phyloP scores from a whole-genome alignment of 64 coral and sea anemone species.

The Stichodactyla mertensii region DNA sequence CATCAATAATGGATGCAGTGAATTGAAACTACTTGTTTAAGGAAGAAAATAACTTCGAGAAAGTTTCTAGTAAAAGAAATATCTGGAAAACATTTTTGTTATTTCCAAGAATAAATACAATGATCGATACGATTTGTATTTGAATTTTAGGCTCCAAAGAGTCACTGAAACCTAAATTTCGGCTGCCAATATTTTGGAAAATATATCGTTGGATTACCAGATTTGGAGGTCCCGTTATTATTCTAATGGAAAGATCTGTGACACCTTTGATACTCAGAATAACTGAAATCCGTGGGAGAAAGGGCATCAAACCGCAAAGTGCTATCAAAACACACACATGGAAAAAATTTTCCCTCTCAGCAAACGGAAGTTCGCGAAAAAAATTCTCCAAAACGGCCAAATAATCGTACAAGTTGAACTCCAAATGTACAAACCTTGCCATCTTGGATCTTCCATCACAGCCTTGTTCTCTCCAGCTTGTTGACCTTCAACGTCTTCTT shows the following conservation, averaged over 20 bases:
- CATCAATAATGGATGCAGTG: conserved; percentile 63
- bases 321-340: conserved; percentile 7
- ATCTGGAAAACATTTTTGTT: neutral
- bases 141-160: neutral
- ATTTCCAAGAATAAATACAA: neutral
- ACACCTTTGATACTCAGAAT: conserved; percentile 11
- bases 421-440: conserved; percentile 89
- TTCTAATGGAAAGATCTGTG: neutral
- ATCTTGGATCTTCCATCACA: conserved; percentile 98
- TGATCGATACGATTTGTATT: neutral
- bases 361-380: conserved; percentile 52
- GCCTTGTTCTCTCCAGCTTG: conserved; percentile 91
- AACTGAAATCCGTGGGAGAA: neutral
- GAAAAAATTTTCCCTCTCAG: neutral
- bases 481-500: conserved; percentile 79
- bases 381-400: conserved; percentile 37
- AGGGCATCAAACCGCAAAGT: conserved; percentile 12
- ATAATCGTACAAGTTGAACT: conserved; percentile 12
- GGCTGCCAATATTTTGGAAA: neutral
- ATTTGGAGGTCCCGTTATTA: conserved; percentile 14
- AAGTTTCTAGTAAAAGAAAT: neutral
- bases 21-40: conserved; percentile 13
- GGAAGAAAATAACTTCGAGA: neutral
- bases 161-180: neutral
- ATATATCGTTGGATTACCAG: neutral